Conservation (phyloP, 2,888 invertebrate species). For the Galerucella calmariensis region DNA sequence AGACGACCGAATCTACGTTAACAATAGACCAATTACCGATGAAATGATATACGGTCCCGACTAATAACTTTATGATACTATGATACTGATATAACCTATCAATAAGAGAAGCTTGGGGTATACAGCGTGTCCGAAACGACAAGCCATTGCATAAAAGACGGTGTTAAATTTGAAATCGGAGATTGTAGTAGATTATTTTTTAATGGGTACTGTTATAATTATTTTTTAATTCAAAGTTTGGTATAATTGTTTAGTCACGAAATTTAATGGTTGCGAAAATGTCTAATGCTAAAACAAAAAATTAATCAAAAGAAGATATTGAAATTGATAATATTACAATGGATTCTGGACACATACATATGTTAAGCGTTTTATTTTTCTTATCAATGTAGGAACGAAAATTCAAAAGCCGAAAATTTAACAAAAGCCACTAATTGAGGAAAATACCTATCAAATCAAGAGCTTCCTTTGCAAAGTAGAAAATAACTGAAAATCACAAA, state of each 20-base stretch:
- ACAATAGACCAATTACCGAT: constrained; percentile 43
- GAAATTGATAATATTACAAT: too few relatives aligned
- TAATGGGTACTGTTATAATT: neutral
- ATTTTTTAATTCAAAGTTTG: neutral
- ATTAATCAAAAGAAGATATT: too few relatives aligned
- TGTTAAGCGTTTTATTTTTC: too few relatives aligned
- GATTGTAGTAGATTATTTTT: neutral
- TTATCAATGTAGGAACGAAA: too few relatives aligned
- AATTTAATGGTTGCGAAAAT: neutral
- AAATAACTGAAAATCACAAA: too few relatives aligned
- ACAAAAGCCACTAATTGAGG: too few relatives aligned
- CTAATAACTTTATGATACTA: constrained; percentile 41
- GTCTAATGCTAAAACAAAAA: too few relatives aligned
- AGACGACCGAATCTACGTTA: constrained; percentile 23
- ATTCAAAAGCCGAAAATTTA: too few relatives aligned
- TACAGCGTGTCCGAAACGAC: constrained; percentile 9
- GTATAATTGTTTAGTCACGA: neutral
- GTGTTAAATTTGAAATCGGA: neutral
- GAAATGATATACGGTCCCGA: constrained; percentile 37
- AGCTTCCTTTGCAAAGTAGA: too few relatives aligned
- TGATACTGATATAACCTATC: constrained; percentile 33
- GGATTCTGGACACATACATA: too few relatives aligned
- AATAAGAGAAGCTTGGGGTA: constrained; percentile 14
- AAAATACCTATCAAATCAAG: too few relatives aligned
- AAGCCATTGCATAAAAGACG: neutral